Conservation (phyloP, 2,888 invertebrate species). For the Gymnosoma rotundatum region DNA sequence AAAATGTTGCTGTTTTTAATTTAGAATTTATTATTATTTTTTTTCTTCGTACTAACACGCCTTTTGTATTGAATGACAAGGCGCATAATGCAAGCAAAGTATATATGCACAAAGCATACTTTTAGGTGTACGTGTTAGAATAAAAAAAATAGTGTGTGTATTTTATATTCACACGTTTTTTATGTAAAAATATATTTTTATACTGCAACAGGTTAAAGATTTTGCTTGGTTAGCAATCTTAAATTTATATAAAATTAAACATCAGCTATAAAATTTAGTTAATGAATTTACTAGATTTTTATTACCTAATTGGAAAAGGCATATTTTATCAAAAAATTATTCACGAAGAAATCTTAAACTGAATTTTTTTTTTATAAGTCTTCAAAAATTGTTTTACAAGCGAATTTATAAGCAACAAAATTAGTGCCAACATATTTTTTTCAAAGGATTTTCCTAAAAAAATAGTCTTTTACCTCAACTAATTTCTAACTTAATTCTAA, state of each 20-base stretch:
- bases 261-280: too few relatives aligned
- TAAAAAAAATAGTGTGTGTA: background rate
- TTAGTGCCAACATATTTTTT: too few relatives aligned
- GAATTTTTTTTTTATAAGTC: too few relatives aligned
- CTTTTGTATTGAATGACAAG: constrained; percentile 55
- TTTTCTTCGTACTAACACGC: constrained; percentile 56
- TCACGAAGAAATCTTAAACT: too few relatives aligned
- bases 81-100: constrained; percentile 53
- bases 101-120: constrained; percentile 35
- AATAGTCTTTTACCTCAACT: too few relatives aligned
- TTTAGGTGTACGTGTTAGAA: constrained; percentile 39
- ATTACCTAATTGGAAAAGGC: too few relatives aligned
- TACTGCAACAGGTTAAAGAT: constrained; percentile 48
- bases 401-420: too few relatives aligned
- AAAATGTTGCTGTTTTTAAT: constrained; percentile 14
- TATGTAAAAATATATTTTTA: background rate
- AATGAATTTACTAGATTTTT: too few relatives aligned
- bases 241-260: background rate
- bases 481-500: too few relatives aligned
- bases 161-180: background rate
- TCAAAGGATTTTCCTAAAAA: too few relatives aligned
- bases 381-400: too few relatives aligned
- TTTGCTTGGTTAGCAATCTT: background rate
- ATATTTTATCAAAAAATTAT: too few relatives aligned
- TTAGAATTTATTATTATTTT: background rate